Evolutionary conservation across 2,113 vertebrate species (phyloP).

Genomic region (Indri indri): DNA sequence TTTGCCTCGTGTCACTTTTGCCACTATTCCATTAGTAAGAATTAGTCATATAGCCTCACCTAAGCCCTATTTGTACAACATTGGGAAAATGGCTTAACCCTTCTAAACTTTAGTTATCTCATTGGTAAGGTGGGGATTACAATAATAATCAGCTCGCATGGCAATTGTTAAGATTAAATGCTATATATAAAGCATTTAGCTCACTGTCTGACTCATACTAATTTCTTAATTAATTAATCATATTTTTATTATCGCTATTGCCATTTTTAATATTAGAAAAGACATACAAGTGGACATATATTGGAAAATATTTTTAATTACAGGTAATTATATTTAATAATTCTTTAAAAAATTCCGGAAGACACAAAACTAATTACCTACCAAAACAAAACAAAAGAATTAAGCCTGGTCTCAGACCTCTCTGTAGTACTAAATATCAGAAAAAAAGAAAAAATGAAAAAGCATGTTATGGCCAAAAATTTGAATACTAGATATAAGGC

Average conservation of each 20-base stretch:
- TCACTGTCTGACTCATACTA: background rate
- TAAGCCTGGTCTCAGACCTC: background rate
- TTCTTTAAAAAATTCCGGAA: background rate
- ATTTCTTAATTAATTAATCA: background rate
- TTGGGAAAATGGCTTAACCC: background rate
- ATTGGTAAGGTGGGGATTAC: background rate
- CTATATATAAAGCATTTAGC: background rate
- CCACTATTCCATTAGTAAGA: background rate
- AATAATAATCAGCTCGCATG: background rate
- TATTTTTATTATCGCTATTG: background rate
- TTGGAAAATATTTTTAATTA: background rate
- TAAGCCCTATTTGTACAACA: background rate
- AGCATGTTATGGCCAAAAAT: background rate
- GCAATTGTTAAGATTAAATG: background rate
- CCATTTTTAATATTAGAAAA: conserved; percentile 22
- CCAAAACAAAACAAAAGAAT: background rate
- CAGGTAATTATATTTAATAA: background rate
- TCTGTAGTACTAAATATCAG: background rate
- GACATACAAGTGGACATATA: background rate
- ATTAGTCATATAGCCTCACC: background rate
- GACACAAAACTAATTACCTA: background rate
- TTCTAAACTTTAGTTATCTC: background rate
- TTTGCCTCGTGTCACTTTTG: background rate
- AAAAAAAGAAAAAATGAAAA: background rate
- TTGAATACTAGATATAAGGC: background rate